Conservation (phyloP, 2,113 vertebrate species). For the Nansenia antarctica region DNA sequence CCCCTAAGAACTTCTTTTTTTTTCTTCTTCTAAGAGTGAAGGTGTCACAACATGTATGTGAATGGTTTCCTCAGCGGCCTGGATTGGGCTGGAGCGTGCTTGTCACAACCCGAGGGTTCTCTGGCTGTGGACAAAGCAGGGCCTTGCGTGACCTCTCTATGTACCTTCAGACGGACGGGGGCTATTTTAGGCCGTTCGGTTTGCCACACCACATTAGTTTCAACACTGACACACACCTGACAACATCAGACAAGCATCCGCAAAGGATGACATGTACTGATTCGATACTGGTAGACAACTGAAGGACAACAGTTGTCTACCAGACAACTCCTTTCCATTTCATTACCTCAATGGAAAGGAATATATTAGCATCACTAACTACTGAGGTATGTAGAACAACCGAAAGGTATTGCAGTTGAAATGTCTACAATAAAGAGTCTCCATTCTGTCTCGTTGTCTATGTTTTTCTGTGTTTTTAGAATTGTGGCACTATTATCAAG, state of each 20-base stretch:
- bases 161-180: constrained; percentile 35
- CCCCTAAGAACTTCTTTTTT: too few species aligned
- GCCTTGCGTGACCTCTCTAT: constrained; percentile 38
- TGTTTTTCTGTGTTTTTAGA: too few species aligned
- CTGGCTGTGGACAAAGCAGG: constrained; percentile 61
- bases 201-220: constrained; percentile 70
- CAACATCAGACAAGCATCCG: constrained; percentile 58
- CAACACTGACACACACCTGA: constrained; percentile 56
- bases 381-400: too few species aligned
- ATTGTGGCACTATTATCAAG: too few species aligned
- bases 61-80: constrained; percentile 44
- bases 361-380: too few species aligned
- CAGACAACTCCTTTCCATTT: too few species aligned
- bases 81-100: constrained; percentile 36
- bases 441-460: too few species aligned
- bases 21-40: too few species aligned
- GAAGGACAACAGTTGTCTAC: background rate
- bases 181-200: constrained; percentile 32
- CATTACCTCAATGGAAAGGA: too few species aligned
- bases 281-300: background rate
- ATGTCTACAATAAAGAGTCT: too few species aligned
- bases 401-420: too few species aligned
- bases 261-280: background rate
- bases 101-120: constrained; percentile 53
- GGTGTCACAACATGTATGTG: constrained; percentile 57